phyloP scores from a whole-genome alignment of 2,797 vertebrate genomes.

The Alectoris magna region DNA sequence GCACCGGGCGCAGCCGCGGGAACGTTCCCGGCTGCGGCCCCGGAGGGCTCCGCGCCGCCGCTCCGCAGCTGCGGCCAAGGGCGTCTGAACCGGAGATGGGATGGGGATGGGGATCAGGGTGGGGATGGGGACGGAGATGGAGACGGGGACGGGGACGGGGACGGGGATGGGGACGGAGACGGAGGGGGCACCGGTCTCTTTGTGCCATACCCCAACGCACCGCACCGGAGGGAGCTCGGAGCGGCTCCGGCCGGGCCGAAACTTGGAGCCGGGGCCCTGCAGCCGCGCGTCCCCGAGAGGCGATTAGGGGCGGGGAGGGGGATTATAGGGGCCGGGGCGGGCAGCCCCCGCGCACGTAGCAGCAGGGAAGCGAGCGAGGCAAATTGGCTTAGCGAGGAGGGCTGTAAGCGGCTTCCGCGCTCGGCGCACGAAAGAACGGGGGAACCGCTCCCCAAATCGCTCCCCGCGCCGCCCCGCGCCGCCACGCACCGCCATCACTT shows the following conservation, averaged over 20 bases:
- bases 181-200: background rate
- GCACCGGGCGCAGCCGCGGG: background rate
- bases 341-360: slow-evolving; percentile 74
- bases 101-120: too few species aligned
- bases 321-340: slow-evolving; percentile 80
- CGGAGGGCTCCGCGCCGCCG: background rate
- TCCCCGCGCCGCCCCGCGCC: background rate
- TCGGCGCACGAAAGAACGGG: too few species aligned
- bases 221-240: background rate
- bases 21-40: background rate
- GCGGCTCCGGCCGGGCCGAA: background rate
- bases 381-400: slow-evolving; percentile 82
- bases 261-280: background rate
- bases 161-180: too few species aligned
- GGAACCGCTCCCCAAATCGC: background rate
- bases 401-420: slow-evolving; percentile 80
- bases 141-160: too few species aligned
- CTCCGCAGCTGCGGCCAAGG: too few species aligned
- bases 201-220: background rate
- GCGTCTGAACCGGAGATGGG: too few species aligned
- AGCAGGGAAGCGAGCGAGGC: slow-evolving; percentile 75
- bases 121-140: too few species aligned
- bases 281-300: background rate
- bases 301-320: slow-evolving; percentile 73
- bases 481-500: slow-evolving; percentile 26